Conservation (phyloP, 1,140 invertebrate species). For the Matsumurasca onukii region DNA sequence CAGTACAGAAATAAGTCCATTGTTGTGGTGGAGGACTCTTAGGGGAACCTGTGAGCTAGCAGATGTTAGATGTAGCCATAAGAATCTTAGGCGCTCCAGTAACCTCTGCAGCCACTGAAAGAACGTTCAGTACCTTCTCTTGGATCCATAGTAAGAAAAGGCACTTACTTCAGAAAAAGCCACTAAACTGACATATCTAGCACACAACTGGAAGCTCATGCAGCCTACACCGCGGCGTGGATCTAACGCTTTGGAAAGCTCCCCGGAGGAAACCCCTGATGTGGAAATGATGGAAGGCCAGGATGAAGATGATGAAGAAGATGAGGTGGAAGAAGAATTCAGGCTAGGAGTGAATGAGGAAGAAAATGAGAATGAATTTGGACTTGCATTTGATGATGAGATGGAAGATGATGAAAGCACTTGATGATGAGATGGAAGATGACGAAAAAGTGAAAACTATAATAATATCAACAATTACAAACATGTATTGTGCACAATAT, state of each 20-base stretch:
- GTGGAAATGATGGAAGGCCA: not conserved
- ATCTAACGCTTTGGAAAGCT: not conserved
- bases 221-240: not conserved
- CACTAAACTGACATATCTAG: not conserved
- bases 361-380: not conserved
- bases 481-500: not conserved
- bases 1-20: not conserved
- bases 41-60: constrained; percentile 22
- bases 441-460: not conserved
- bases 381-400: not conserved
- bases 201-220: constrained; percentile 4
- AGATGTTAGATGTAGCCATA: constrained; percentile 25
- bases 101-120: constrained; percentile 18
- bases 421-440: not conserved
- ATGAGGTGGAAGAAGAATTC: not conserved
- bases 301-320: not conserved
- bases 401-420: not conserved
- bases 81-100: constrained; percentile 22
- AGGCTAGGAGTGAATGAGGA: not conserved
- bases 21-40: constrained; percentile 25
- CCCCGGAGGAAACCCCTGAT: not conserved
- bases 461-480: not conserved
- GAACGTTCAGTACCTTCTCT: constrained; percentile 26
- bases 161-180: not conserved
- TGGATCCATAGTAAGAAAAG: constrained; percentile 2